Conservation (phyloP, 2,113 vertebrate genomes). For the Catharus bicknelli region DNA sequence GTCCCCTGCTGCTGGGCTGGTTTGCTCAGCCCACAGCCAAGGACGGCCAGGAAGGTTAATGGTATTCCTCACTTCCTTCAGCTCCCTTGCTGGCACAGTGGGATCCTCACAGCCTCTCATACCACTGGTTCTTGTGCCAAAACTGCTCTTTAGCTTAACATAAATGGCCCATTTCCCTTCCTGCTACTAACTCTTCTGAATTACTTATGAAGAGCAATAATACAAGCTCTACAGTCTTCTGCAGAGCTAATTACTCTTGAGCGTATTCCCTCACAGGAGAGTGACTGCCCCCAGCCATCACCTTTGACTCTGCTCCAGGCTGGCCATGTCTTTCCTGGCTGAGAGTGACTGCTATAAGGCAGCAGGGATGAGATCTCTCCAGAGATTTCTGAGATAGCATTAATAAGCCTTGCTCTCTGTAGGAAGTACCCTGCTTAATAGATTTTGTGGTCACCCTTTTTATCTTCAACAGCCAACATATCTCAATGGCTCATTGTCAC, state of each 20-base stretch:
- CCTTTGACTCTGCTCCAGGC: not conserved
- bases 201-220: conserved; percentile 38
- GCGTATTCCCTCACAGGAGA: not conserved
- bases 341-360: not conserved
- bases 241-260: conserved; percentile 32
- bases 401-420: not conserved
- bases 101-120: not conserved
- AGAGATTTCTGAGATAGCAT: not conserved
- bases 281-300: not conserved
- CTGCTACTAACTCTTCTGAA: conserved; percentile 39
- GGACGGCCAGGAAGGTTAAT: not conserved
- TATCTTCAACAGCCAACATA: not conserved
- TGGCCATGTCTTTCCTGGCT: not conserved
- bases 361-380: not conserved
- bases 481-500: conserved; percentile 3
- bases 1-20: not conserved
- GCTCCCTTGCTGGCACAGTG: not conserved
- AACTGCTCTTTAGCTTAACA: conserved; percentile 50
- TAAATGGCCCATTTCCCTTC: conserved; percentile 35
- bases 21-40: not conserved
- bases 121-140: conserved; percentile 4
- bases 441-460: conserved; percentile 7
- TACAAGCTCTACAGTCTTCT: conserved; percentile 17
- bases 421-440: not conserved
- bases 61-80: not conserved